Percentiles rank a stretch among this genome's conserved stretches.
phyloP scores from a whole-genome alignment of 1,140 invertebrate species.

The Pemphigus obesinymphae region DNA sequence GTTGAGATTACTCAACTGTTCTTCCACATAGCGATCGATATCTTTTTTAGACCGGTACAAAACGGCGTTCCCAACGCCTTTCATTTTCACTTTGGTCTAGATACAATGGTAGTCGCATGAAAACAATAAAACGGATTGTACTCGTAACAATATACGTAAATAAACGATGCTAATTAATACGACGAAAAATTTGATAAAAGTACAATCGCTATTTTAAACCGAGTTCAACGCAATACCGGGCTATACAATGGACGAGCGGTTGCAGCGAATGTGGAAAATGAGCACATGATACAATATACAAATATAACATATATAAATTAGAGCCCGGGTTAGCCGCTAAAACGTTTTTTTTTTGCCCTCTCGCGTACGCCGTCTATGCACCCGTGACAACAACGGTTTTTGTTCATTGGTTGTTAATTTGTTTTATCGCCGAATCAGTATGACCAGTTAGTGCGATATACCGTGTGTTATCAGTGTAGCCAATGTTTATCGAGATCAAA shows the following conservation, averaged over 20 bases:
- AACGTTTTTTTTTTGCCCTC: background rate
- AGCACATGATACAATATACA: background rate
- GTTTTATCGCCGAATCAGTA: background rate
- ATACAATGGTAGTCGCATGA: background rate
- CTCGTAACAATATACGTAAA: background rate
- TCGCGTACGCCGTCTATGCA: background rate
- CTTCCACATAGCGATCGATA: constrained; percentile 54
- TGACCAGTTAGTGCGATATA: background rate
- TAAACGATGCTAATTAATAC: background rate
- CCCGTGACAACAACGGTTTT: constrained; percentile 14
- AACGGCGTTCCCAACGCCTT: background rate
- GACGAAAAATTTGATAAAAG: background rate
- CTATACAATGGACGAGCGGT: background rate
- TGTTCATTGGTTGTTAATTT: background rate
- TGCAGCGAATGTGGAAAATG: background rate
- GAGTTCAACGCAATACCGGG: too few relatives aligned
- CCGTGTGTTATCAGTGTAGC: background rate
- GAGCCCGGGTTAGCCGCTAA: background rate
- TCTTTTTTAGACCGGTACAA: constrained; percentile 52
- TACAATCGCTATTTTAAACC: too few relatives aligned
- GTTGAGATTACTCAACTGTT: constrained; percentile 52
- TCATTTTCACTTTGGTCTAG: background rate
- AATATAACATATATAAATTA: too few relatives aligned
- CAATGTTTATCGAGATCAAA: background rate
- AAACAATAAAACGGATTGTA: background rate